Evolutionary conservation across 2,888 invertebrate genomes (phyloP), one percentile per base, ranked within the genome.

Genomic region (Dasysyrphus tricinctus): DNA sequence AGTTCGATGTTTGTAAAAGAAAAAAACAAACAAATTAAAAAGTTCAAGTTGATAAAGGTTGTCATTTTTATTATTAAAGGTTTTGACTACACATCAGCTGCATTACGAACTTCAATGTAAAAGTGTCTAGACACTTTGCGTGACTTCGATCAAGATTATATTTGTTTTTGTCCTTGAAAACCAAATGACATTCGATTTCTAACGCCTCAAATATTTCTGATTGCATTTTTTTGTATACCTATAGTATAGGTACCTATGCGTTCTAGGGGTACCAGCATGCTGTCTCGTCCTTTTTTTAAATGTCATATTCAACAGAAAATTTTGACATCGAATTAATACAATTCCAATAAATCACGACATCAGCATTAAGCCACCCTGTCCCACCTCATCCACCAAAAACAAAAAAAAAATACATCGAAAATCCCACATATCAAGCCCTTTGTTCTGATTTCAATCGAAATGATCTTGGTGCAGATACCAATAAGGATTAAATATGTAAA

Each of bases 401-500:
- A 19, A 6, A 16, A 3, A 47, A 16, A 65, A 16, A 65, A 44
- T n/a, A n/a, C n/a, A 47, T 16, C 29, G 32, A 44, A 67, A 47
- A 54, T 51, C 24, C 3, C 54, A 54, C 69, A 69, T 24, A 39
- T 51, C 51, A 69, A n/a, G 37, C 29, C n/a, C 39, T 69, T 54
- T 47, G 51, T 42, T 24, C 4, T 19, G 37, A 61, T 51, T 78
- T 49, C 51, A 44, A 32, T 69, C 39, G 39, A 16, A 56, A 12
- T 49, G 61, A 78, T 47, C 73, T 67, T n/a, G 32, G 5, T 24
- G 19, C 29, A 12, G 19, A 34, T 42, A 34, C 19, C 32, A 49
- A 24, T 56, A 59, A 63, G 76, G 76, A 81, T 81, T 70, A 76
- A 47, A 76, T 65, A 72, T 56, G 81, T 49, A 76, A 81, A 81